Evolutionary conservation across 2,888 invertebrate genomes (phyloP).

Genomic region (Drosophila crucigera): DNA sequence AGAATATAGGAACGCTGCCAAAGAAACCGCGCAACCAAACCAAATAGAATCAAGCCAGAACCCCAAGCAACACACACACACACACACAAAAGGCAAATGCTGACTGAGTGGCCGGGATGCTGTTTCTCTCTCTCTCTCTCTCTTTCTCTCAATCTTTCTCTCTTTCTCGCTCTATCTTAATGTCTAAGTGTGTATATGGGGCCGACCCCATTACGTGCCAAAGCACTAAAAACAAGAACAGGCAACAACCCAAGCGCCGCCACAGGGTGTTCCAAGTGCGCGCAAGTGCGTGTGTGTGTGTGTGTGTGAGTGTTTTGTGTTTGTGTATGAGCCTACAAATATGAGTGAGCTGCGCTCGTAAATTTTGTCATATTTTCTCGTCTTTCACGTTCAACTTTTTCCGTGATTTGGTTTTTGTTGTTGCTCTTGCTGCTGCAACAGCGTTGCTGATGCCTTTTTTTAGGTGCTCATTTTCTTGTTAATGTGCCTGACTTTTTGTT

Average conservation of each 20-base stretch:
- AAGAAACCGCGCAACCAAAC: slow-evolving; percentile 40
- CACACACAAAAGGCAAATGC: slow-evolving; percentile 55
- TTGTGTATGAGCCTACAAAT: slow-evolving; percentile 52
- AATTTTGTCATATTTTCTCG: slow-evolving; percentile 79
- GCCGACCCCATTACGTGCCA: slow-evolving; percentile 79
- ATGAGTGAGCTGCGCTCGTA: slow-evolving; percentile 70
- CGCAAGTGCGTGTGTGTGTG: slow-evolving; percentile 20
- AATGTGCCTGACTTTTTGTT: slow-evolving; percentile 60
- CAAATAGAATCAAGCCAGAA: slow-evolving; percentile 40
- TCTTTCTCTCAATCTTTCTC: not conserved
- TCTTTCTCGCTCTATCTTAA: not conserved
- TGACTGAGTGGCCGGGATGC: slow-evolving; percentile 47
- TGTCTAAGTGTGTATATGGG: slow-evolving; percentile 31
- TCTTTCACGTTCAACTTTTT: slow-evolving; percentile 60
- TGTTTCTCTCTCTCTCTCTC: not conserved
- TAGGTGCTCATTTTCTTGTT: slow-evolving; percentile 57
- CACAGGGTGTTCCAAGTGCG: slow-evolving; percentile 55
- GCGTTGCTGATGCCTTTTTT: slow-evolving; percentile 39
- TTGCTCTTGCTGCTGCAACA: slow-evolving; percentile 22
- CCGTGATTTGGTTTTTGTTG: slow-evolving; percentile 41
- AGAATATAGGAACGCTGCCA: slow-evolving; percentile 21
- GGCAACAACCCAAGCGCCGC: slow-evolving; percentile 54
- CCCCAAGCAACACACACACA: slow-evolving; percentile 21
- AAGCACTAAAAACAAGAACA: slow-evolving; percentile 77
- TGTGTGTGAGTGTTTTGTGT: slow-evolving; percentile 23